Evolutionary conservation across 2,113 vertebrate genomes (phyloP), one percentile per base, ranked within the genome.

Genomic region (Hippocampus abdominalis): DNA sequence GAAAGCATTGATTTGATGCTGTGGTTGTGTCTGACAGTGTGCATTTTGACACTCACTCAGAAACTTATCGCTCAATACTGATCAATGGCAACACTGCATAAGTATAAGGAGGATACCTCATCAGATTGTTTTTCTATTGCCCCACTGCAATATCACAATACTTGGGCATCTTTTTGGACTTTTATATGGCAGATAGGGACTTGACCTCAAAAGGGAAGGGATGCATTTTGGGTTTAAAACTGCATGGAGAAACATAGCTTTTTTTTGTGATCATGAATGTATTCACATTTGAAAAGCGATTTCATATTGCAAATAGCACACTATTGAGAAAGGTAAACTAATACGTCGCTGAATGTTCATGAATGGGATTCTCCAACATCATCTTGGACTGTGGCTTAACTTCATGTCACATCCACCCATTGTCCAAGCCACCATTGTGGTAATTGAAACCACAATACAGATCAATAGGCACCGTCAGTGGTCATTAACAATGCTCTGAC

Each of bases 401-500:
- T 21, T 49, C 20, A 46, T 54, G 49, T 68, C 18, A 77, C 71
- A 75, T 82, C 76, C 71, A 49, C 57, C 60, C 21, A 46, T 67
- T 79, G 75, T 70, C 72, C 63, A 68, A 12, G 32, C 36, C 70
- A 42, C 81, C 79, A 77, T 78, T 64, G 75, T 20, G 65, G 65
- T 82, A 67, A 86, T 81, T 84, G 49, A 70, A 81, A 73, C 68
- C 87, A 36, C 32, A 80, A 66, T 46, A 62, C 73, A 9, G 81
- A 87, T 90, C 79, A 74, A 87, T 88, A 80, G 10, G 51, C 64
- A 57, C 80, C 82, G 83, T 86, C 88, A 76, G 57, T 75, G 75
- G 79, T 73, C 46, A 85, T 87, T 73, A 83, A 71, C 67, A 72
- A 77, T 42, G 16, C 61, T 21, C 20, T n/a, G 21, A 49, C 48